Conservation (phyloP, 2,888 invertebrate genomes). For the Strigamia crassipes region DNA sequence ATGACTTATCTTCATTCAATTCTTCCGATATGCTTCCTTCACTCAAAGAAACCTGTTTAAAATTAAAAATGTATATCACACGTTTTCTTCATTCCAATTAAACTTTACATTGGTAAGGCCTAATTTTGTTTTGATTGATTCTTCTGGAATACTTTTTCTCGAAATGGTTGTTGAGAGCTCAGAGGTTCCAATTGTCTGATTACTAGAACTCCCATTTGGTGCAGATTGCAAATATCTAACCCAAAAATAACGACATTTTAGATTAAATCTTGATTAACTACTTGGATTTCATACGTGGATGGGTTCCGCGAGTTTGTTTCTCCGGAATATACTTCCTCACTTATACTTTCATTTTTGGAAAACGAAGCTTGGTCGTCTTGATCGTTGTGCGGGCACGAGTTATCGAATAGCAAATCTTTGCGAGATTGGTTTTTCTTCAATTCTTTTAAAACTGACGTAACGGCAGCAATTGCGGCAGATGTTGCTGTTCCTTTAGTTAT, state of each 20-base stretch:
- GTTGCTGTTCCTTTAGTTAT: slow-evolving; percentile 52
- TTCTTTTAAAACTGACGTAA: slow-evolving; percentile 48
- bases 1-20: not conserved
- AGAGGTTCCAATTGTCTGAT: not conserved
- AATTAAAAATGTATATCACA: not conserved
- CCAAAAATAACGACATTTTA: not conserved
- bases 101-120: not conserved
- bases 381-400: not conserved
- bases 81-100: not conserved
- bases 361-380: not conserved
- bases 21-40: not conserved
- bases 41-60: not conserved
- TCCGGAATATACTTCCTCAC: not conserved
- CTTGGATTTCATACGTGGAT: not conserved
- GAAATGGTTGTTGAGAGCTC: not conserved
- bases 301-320: not conserved
- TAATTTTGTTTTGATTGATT: not conserved
- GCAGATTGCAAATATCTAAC: not conserved
- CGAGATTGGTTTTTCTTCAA: not conserved
- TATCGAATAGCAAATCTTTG: not conserved
- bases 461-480: slow-evolving; percentile 53
- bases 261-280: not conserved
- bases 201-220: not conserved
- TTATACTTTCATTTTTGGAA: not conserved
- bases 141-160: not conserved